phyloP scores from a whole-genome alignment of 2,797 vertebrate genomes.

The Oophaga sylvatica region DNA sequence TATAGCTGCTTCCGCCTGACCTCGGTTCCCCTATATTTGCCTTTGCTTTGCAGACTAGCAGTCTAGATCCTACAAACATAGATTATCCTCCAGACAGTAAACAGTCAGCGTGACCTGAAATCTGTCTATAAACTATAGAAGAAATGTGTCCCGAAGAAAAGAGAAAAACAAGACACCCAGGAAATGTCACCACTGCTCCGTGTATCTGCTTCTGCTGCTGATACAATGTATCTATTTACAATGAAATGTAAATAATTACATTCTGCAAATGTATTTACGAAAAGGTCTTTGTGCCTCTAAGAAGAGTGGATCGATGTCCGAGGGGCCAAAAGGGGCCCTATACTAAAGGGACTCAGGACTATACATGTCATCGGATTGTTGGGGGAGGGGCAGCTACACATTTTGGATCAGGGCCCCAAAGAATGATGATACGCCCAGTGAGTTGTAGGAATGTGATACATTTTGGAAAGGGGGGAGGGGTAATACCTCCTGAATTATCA shows the following conservation, averaged over 20 bases:
- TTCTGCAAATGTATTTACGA: too few species aligned
- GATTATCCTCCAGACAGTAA: slow-evolving; percentile 38
- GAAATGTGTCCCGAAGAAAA: background rate
- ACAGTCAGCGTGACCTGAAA: background rate
- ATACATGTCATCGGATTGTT: background rate
- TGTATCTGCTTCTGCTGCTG: background rate
- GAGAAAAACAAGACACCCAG: background rate
- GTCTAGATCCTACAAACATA: slow-evolving; percentile 25
- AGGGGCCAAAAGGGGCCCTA: background rate
- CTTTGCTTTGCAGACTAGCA: background rate
- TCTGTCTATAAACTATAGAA: slow-evolving; percentile 3
- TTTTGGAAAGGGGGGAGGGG: background rate
- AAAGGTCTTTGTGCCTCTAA: background rate
- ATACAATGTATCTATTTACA: background rate
- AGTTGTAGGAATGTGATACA: slow-evolving; percentile 7
- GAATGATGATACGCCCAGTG: background rate
- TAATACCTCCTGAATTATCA: background rate
- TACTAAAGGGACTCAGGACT: background rate
- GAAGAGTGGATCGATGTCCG: background rate
- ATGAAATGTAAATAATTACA: too few species aligned
- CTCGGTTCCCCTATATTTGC: slow-evolving; percentile 7
- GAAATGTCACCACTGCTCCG: background rate
- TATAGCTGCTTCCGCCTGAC: slow-evolving; percentile 26
- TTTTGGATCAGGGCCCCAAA: background rate
- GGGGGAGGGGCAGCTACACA: background rate